These are phyloP conservation scores for Panulirus ornatus DNA, from an alignment of 1,140 invertebrate genomes.

Conservation along the genomic window DNA sequence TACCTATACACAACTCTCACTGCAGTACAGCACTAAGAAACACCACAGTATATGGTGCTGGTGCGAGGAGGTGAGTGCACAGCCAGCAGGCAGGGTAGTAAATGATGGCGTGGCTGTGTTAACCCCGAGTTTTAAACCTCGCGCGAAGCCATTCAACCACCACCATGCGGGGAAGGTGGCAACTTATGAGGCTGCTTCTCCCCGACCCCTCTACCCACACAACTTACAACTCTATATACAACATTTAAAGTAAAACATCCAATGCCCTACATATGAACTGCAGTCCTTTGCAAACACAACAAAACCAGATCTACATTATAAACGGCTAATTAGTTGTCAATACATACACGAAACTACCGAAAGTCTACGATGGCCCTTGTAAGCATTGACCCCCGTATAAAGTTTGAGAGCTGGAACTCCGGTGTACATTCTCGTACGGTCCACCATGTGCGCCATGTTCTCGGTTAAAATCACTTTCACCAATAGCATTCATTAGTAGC, in stretches of 20 bases:
- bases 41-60: not conserved
- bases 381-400: constrained; percentile 22
- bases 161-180: not conserved
- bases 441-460: not conserved
- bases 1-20: not conserved
- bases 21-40: not conserved
- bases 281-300: no score
- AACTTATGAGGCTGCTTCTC: constrained; percentile 15
- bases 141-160: constrained; percentile 30
- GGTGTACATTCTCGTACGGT: not conserved
- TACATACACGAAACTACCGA: constrained; percentile 3
- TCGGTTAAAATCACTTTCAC: not conserved
- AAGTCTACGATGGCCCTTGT: constrained; percentile 2
- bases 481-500: no score
- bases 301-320: no score
- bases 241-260: no score
- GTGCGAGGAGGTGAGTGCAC: not conserved
- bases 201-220: not conserved
- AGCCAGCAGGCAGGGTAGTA: constrained; percentile 23
- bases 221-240: not conserved
- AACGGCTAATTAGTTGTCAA: no score
- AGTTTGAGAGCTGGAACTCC: not conserved
- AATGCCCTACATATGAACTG: no score
- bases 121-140: constrained; percentile 20
- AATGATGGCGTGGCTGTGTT: constrained; percentile 3